These are phyloP conservation scores for Xenops minutus DNA, from an alignment of 2,797 vertebrate species.

Conservation along the genomic window DNA sequence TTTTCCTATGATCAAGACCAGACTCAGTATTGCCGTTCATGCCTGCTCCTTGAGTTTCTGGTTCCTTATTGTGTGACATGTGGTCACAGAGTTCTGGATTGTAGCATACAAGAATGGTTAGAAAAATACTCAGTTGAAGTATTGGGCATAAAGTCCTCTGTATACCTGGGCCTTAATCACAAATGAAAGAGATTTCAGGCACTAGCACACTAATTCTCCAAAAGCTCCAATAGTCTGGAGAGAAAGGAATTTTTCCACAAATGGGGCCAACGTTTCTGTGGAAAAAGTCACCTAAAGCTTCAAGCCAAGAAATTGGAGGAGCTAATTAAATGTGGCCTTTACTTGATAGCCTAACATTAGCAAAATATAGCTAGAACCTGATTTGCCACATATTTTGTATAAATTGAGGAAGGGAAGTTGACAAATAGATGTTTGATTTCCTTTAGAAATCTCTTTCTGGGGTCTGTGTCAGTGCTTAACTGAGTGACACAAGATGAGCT, in stretches of 20 bases:
- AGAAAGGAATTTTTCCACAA: background rate
- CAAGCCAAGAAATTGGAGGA: background rate
- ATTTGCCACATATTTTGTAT: background rate
- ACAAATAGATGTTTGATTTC: background rate
- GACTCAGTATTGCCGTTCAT: background rate
- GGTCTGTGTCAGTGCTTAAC: background rate
- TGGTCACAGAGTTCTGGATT: background rate
- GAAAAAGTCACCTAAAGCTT: background rate
- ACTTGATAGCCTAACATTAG: background rate
- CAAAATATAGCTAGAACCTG: background rate
- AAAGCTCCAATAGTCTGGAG: background rate
- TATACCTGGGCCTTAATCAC: background rate
- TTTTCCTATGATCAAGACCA: background rate
- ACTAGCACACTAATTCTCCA: background rate
- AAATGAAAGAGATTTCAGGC: background rate
- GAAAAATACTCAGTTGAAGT: background rate
- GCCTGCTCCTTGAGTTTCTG: background rate
- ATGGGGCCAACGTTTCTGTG: background rate
- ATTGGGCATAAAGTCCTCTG: background rate
- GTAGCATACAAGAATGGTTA: background rate
- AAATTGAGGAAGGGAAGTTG: background rate
- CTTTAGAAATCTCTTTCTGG: background rate
- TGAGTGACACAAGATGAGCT: background rate
- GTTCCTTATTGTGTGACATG: accelerated
- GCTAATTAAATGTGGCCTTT: background rate